These are phyloP conservation scores for Drosophila rufa DNA, from an alignment of 1,140 invertebrate species.

Conservation along the genomic window DNA sequence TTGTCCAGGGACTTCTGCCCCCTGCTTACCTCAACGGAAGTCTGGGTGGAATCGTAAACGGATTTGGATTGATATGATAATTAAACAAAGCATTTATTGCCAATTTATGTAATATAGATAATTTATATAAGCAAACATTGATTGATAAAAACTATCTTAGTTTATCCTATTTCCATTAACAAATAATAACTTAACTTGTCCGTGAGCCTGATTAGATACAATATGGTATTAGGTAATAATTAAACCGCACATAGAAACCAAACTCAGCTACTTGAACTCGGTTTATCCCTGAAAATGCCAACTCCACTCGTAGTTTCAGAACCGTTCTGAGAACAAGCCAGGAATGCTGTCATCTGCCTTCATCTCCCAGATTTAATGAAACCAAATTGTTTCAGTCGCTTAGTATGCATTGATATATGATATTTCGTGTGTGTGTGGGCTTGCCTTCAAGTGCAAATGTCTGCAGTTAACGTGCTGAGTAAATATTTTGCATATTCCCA, in stretches of 20 bases:
- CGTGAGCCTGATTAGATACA: background rate
- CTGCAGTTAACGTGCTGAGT: slow-evolving; percentile 51
- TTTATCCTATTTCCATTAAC: background rate
- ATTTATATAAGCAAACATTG: too few species aligned
- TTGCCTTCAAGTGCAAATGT: slow-evolving; percentile 53
- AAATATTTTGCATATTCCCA: slow-evolving; percentile 57
- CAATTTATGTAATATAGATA: background rate
- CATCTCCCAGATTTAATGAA: slow-evolving; percentile 33
- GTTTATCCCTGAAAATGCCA: background rate
- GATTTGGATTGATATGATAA: slow-evolving; percentile 2
- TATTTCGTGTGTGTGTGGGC: slow-evolving; percentile 12
- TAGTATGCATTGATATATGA: slow-evolving; percentile 28
- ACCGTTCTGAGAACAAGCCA: background rate
- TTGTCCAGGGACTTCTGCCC: background rate
- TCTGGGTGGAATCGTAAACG: background rate
- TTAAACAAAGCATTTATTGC: background rate
- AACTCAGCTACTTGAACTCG: background rate
- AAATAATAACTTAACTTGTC: background rate
- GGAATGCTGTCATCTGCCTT: background rate
- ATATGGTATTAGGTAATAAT: background rate
- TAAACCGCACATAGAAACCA: background rate
- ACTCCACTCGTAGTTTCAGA: background rate
- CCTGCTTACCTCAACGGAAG: background rate
- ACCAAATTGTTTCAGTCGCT: slow-evolving; percentile 34
- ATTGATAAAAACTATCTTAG: too few species aligned